A percentile compares a stretch with the other conserved stretches of the same genome.
Evolutionary conservation across 2,888 invertebrate species (phyloP).

Genomic region (Suillia variegata): DNA sequence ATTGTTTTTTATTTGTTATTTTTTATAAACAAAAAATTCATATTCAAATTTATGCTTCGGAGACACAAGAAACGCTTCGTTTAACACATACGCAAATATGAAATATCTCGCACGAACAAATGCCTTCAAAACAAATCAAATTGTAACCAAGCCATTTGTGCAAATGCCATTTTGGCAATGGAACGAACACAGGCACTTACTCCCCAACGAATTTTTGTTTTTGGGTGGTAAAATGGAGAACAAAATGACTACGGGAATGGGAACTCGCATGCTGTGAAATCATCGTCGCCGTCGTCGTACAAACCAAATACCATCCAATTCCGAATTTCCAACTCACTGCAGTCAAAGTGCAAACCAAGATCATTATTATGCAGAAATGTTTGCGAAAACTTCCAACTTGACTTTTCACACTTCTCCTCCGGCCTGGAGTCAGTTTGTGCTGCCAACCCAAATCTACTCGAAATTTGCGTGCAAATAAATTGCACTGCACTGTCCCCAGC

Average conservation of each 20-base stretch:
- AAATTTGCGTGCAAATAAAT: conserved; percentile 11
- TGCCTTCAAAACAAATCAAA: neutral
- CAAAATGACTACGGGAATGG: conserved; percentile 28
- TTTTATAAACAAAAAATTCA: too few relatives aligned
- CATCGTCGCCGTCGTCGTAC: neutral
- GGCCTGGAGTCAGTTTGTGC: neutral
- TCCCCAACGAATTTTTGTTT: conserved; percentile 10
- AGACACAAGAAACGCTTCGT: conserved; percentile 25
- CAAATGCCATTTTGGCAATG: too few relatives aligned
- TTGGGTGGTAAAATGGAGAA: conserved; percentile 25
- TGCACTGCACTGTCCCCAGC: neutral
- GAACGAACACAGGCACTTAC: too few relatives aligned
- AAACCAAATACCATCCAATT: conserved; percentile 2
- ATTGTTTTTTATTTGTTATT: too few relatives aligned
- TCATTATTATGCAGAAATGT: conserved; percentile 37
- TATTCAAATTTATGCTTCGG: conserved; percentile 31
- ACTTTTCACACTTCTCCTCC: conserved; percentile 36
- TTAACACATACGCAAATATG: conserved; percentile 18
- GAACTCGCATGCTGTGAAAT: neutral
- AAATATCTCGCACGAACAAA: conserved; percentile 7
- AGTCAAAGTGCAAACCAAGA: conserved; percentile 18
- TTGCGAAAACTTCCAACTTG: conserved; percentile 34
- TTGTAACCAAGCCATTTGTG: neutral
- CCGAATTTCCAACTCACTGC: too few relatives aligned
- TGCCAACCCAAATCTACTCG: conserved; percentile 9